phyloP scores from a whole-genome alignment of 37 sponge, comb jelly and placozoan genomes.

The Halisarca cf. caerulea region DNA sequence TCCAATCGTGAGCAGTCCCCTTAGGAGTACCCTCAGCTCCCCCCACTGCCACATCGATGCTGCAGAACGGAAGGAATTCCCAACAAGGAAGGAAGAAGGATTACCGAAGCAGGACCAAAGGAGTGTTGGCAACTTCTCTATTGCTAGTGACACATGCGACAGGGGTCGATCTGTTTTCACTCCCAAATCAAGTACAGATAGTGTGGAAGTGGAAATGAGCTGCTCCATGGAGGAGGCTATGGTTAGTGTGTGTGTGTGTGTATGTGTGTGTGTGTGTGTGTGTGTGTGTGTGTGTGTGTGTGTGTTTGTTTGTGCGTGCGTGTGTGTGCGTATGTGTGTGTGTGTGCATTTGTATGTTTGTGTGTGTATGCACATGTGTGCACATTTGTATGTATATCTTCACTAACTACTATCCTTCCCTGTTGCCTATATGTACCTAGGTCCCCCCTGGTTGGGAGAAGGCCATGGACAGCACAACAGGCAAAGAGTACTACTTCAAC shows the following conservation, averaged over 20 bases:
- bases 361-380: not conserved
- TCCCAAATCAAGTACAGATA: too few species aligned
- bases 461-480: not conserved
- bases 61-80: too few species aligned
- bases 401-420: not conserved
- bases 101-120: too few species aligned
- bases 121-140: too few species aligned
- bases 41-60: too few species aligned
- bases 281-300: conserved; percentile 28
- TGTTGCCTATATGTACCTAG: not conserved
- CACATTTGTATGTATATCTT: not conserved
- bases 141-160: too few species aligned
- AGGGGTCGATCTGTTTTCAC: too few species aligned
- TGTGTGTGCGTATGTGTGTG: too few species aligned
- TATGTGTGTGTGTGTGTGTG: not conserved
- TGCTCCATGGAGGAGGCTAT: not conserved
- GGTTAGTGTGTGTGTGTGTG: conserved; percentile 34
- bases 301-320: not conserved
- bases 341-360: too few species aligned
- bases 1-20: too few species aligned
- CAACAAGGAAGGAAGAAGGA: too few species aligned
- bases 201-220: not conserved
- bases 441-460: conserved; percentile 21
- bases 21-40: too few species aligned
- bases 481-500: conserved; percentile 26